These are phyloP conservation scores for Leptopilina boulardi DNA, from an alignment of 1,140 invertebrate genomes.

Conservation along the genomic window DNA sequence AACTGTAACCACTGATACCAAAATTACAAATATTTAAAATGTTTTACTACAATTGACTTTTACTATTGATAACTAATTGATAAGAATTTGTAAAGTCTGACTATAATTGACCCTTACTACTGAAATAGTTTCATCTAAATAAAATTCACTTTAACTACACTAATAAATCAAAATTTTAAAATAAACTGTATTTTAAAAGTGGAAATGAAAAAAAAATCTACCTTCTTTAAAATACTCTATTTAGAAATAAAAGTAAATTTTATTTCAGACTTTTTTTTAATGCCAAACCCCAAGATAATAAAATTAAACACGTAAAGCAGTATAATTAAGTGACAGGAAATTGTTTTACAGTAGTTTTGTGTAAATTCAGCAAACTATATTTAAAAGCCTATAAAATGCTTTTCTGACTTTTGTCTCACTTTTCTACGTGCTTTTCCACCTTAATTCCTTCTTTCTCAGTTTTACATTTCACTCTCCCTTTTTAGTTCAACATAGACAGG, in stretches of 20 bases:
- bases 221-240: too few species aligned
- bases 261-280: background rate
- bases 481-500: background rate
- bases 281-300: background rate
- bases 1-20: too few species aligned
- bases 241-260: background rate
- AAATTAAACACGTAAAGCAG: background rate
- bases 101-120: too few species aligned
- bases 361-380: background rate
- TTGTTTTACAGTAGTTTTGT: background rate
- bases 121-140: too few species aligned
- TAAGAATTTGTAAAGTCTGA: too few species aligned
- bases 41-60: too few species aligned
- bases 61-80: too few species aligned
- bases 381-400: background rate
- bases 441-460: background rate
- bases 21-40: too few species aligned
- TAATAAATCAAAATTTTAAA: too few species aligned
- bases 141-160: too few species aligned
- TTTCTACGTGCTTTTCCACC: background rate
- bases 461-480: background rate
- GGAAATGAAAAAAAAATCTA: too few species aligned
- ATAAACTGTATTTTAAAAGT: too few species aligned
- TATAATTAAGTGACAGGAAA: slow-evolving; percentile 2
- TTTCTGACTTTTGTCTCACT: background rate